Evolutionary conservation across 2,797 vertebrate genomes (phyloP).

Genomic region (Spea hammondii): DNA sequence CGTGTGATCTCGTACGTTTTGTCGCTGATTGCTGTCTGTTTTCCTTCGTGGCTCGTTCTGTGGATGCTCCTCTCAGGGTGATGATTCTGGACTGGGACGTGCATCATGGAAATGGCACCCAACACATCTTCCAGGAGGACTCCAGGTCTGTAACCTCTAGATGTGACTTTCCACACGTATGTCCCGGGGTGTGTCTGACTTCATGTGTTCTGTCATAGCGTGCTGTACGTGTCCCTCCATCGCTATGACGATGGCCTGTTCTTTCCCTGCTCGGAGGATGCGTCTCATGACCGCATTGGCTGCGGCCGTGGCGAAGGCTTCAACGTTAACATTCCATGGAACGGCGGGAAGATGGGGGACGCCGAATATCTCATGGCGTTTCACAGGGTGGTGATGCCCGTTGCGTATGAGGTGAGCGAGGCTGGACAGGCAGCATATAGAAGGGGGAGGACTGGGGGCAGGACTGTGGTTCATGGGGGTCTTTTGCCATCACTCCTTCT

Average conservation of each 20-base stretch:
- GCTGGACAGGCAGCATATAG: no score
- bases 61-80: slow-evolving; percentile 62
- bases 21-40: neutral
- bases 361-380: slow-evolving; percentile 83
- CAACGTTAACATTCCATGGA: slow-evolving; percentile 88
- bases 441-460: no score
- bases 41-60: neutral
- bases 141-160: slow-evolving; percentile 68
- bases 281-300: slow-evolving; percentile 69
- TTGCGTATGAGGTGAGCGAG: slow-evolving; percentile 77
- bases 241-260: slow-evolving; percentile 83
- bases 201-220: slow-evolving; percentile 59
- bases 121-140: slow-evolving; percentile 86
- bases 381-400: slow-evolving; percentile 80
- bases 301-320: slow-evolving; percentile 72
- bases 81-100: slow-evolving; percentile 90
- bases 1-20: neutral
- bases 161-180: neutral
- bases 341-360: slow-evolving; percentile 76
- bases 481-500: neutral
- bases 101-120: slow-evolving; percentile 89
- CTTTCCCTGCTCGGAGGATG: slow-evolving; percentile 81
- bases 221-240: slow-evolving; percentile 86
- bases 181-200: neutral
- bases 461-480: neutral